Conservation (phyloP, 2,797 vertebrate species). For the Oophaga sylvatica region DNA sequence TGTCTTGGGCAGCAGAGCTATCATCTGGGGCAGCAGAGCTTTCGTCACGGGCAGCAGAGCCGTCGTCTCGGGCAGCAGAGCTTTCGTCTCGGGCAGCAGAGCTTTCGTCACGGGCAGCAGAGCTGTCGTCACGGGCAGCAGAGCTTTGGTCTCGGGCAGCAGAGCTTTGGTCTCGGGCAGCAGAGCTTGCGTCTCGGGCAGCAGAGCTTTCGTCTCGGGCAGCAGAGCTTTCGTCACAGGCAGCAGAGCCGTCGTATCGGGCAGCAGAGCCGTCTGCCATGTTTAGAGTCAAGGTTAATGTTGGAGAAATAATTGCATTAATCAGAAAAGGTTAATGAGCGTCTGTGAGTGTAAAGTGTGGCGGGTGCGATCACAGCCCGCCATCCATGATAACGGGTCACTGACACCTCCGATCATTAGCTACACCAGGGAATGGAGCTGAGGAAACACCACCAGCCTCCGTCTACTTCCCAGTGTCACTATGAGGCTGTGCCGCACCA, state of each 20-base stretch:
- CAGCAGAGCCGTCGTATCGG: not conserved
- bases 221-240: not conserved
- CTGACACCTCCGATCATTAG: conserved; percentile 72
- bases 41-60: no score
- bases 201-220: no score
- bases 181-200: no score
- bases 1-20: no score
- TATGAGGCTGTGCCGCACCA: not conserved
- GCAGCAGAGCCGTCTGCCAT: conserved; percentile 46
- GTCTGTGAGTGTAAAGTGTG: conserved; percentile 66
- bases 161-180: no score
- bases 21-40: no score
- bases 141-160: no score
- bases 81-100: no score
- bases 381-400: conserved; percentile 67
- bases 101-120: no score
- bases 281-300: conserved; percentile 75
- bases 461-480: not conserved
- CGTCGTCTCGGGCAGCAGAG: no score
- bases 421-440: conserved; percentile 46
- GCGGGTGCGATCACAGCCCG: conserved; percentile 72
- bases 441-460: not conserved
- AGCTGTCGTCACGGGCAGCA: no score
- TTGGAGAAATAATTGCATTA: conserved; percentile 81
- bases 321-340: conserved; percentile 83